A percentile compares a stretch with the other conserved stretches of the same genome.
Evolutionary conservation across 2,113 vertebrate species (phyloP).

Genomic region (Dasyprocta punctata): DNA sequence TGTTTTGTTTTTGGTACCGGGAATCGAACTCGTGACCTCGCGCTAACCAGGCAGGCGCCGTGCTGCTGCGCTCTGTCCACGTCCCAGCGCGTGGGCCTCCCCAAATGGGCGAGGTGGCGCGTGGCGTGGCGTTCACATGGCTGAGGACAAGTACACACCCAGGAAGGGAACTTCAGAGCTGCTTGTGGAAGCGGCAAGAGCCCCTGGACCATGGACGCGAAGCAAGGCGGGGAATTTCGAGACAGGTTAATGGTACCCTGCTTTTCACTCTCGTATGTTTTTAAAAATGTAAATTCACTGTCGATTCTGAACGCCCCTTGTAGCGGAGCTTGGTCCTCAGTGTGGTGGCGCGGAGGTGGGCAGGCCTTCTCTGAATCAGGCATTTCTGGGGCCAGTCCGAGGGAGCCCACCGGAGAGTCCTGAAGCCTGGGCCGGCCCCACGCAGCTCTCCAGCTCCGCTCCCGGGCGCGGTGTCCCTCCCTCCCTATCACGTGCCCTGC

Average conservation of each 20-base stretch:
- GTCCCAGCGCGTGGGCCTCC: background rate
- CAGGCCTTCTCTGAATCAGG: background rate
- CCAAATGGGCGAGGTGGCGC: too few relatives aligned
- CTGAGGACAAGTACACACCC: background rate
- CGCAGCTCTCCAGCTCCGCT: background rate
- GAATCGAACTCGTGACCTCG: too few relatives aligned
- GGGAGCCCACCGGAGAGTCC: background rate
- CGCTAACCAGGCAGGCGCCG: too few relatives aligned
- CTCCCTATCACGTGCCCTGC: background rate
- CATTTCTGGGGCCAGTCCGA: too few relatives aligned
- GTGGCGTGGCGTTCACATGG: background rate
- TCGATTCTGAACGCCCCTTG: background rate
- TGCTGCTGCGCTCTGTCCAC: too few relatives aligned
- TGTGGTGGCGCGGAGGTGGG: background rate
- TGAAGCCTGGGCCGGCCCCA: background rate
- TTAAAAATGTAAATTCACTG: background rate
- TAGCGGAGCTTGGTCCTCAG: background rate
- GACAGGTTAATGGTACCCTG: background rate
- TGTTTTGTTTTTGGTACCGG: too few relatives aligned
- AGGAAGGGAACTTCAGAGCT: background rate
- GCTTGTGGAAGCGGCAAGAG: background rate
- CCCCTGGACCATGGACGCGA: background rate
- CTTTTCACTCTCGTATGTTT: background rate
- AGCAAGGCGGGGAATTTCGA: background rate
- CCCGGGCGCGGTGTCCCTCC: background rate